Conservation (phyloP, 2,888 invertebrate genomes). For the Acanthacorydalis orientalis region DNA sequence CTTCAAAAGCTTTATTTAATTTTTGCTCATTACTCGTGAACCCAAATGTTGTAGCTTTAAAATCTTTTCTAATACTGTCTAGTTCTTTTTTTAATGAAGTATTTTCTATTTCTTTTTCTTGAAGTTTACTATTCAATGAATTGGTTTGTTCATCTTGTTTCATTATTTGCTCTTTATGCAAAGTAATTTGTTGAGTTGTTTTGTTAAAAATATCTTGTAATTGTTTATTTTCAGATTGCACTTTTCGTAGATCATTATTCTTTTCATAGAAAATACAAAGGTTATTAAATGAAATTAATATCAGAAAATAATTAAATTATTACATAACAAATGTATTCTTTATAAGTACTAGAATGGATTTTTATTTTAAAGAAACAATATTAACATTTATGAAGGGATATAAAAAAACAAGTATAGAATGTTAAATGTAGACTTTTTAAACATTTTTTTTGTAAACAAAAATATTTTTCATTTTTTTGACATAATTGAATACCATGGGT, state of each 20-base stretch:
- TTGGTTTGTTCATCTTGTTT: constrained; percentile 21
- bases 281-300: not conserved
- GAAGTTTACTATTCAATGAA: constrained; percentile 17
- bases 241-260: constrained; percentile 21
- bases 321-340: too few species aligned
- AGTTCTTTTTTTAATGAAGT: constrained; percentile 26
- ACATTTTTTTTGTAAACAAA: too few species aligned
- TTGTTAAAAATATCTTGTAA: constrained; percentile 23
- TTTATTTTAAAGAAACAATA: too few species aligned
- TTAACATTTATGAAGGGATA: too few species aligned
- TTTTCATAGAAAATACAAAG: constrained; percentile 11
- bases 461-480: too few species aligned
- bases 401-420: too few species aligned
- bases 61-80: constrained; percentile 27
- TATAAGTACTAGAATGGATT: too few species aligned
- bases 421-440: too few species aligned
- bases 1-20: constrained; percentile 31
- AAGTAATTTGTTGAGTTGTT: constrained; percentile 20
- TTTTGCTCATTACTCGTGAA: constrained; percentile 28
- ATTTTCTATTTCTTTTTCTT: constrained; percentile 22
- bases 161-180: constrained; percentile 17
- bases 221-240: constrained; percentile 18
- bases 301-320: not conserved
- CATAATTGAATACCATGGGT: too few species aligned
- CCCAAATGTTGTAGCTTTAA: constrained; percentile 25